Percentiles rank a stretch among this genome's conserved stretches.
Conservation (phyloP, 2,113 vertebrate species). For the Phylloscopus trochilus region DNA sequence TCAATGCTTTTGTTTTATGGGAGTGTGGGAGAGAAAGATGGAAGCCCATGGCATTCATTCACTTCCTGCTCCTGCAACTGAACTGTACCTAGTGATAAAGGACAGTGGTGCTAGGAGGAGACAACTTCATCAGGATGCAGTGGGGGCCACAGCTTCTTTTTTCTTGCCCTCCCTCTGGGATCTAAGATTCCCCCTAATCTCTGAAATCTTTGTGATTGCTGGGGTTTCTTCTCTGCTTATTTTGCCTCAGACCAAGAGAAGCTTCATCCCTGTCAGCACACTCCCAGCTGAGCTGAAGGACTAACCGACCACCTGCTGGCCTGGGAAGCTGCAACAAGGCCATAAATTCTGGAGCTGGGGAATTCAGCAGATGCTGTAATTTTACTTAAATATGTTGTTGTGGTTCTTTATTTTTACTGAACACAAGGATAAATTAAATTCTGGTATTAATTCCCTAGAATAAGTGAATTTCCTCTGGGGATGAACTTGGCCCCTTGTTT, state of each 20-base stretch:
- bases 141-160: background rate
- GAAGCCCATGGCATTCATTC: background rate
- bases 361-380: constrained; percentile 51
- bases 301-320: constrained; percentile 57
- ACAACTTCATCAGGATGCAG: background rate
- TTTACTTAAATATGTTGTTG: constrained; percentile 18
- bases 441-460: background rate
- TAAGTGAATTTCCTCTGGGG: background rate
- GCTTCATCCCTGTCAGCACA: background rate
- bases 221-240: background rate
- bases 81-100: fast-evolving
- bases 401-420: background rate
- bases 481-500: background rate
- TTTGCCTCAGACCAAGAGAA: background rate
- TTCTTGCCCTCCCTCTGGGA: background rate
- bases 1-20: background rate
- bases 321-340: background rate
- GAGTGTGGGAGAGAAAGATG: background rate
- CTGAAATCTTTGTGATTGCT: background rate
- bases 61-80: background rate
- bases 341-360: background rate
- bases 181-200: background rate
- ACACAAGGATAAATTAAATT: background rate
- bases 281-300: constrained; percentile 31
- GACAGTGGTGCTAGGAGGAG: background rate